Percentiles rank a stretch among this genome's conserved stretches.
phyloP scores from a whole-genome alignment of 2,888 invertebrate genomes.

The Drosophila neotestacea region DNA sequence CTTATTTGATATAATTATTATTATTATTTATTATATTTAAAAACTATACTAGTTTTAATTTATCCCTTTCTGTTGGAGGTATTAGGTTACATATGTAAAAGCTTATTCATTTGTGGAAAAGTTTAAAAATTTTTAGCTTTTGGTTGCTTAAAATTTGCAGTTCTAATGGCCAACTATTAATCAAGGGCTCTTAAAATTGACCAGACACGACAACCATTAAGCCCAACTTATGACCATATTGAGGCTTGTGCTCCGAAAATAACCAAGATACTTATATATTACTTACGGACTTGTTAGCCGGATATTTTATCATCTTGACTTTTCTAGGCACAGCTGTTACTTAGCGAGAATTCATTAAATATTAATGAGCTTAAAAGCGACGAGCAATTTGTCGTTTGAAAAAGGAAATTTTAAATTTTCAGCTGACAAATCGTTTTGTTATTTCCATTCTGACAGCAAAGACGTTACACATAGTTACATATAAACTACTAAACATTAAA shows the following conservation, averaged over 20 bases:
- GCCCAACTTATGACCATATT: conserved; percentile 6
- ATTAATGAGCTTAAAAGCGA: conserved; percentile 73
- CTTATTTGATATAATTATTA: no score
- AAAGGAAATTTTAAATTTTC: conserved; percentile 36
- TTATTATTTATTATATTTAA: no score
- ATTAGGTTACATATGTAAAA: not conserved
- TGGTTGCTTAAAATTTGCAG: conserved; percentile 3
- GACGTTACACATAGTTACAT: not conserved
- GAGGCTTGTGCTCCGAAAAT: conserved; percentile 15
- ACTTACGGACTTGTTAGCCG: conserved; percentile 32
- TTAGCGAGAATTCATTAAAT: conserved; percentile 67
- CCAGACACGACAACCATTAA: conserved; percentile 31
- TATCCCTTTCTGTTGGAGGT: no score
- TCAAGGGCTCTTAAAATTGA: conserved; percentile 53
- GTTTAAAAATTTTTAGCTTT: not conserved
- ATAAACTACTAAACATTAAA: not conserved
- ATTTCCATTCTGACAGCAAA: conserved; percentile 18
- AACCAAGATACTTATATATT: conserved; percentile 21
- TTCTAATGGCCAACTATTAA: conserved; percentile 47
- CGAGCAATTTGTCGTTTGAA: conserved; percentile 59
- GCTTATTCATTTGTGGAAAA: conserved; percentile 1
- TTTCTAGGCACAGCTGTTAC: conserved; percentile 60
- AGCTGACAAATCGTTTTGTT: conserved; percentile 60
- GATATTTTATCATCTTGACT: conserved; percentile 18
- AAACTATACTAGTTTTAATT: no score